These are phyloP conservation scores for Eupelmus urozonus DNA, from an alignment of 2,888 invertebrate species.

Conservation along the genomic window DNA sequence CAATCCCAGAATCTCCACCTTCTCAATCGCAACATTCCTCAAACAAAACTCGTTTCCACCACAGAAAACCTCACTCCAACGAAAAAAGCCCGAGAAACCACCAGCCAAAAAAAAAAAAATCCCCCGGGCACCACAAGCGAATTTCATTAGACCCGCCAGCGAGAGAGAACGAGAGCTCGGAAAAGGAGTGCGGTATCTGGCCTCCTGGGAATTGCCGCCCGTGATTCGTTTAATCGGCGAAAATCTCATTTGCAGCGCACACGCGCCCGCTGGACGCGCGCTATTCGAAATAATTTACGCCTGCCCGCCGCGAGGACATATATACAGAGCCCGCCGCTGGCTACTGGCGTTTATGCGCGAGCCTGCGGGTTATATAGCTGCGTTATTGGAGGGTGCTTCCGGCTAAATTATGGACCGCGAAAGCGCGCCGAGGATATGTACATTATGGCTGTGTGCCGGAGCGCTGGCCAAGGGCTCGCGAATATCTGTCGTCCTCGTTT, in stretches of 20 bases:
- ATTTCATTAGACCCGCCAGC: neutral
- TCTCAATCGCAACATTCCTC: too few species aligned
- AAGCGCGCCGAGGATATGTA: constrained; percentile 2
- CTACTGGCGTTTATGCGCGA: neutral
- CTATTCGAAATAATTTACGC: constrained; percentile 47
- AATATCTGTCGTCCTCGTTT: neutral
- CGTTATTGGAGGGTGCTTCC: neutral
- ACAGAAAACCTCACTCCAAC: neutral
- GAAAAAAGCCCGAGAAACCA: neutral
- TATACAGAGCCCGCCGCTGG: neutral
- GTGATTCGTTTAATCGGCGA: constrained; percentile 54
- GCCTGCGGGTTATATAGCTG: neutral
- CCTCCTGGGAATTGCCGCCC: constrained; percentile 32
- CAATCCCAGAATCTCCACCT: too few species aligned
- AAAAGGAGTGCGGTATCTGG: neutral
- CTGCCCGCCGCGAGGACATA: neutral
- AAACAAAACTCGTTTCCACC: too few species aligned
- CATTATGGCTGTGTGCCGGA: too few species aligned
- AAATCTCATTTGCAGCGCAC: constrained; percentile 46
- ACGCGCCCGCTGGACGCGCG: neutral
- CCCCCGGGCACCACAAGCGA: neutral
- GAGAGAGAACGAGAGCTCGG: neutral
- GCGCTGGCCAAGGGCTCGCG: constrained; percentile 2
- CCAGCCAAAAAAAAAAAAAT: neutral
- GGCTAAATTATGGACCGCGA: constrained; percentile 36